Evolutionary conservation across 23 tunicate species (phyloP), one percentile per base, ranked within the genome.

Genomic region (Phallusia fumigata): DNA sequence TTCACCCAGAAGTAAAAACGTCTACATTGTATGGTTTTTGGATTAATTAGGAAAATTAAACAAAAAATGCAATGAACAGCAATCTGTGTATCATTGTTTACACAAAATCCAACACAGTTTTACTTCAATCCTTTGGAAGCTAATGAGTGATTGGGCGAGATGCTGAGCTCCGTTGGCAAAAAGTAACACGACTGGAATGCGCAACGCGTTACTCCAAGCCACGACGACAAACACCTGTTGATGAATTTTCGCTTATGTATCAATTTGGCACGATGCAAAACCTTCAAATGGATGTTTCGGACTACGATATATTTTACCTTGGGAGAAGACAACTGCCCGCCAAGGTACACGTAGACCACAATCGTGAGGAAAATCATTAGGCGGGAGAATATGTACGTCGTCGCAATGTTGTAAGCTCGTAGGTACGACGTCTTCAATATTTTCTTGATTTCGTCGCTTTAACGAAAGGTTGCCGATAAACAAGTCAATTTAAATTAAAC

Each of bases 121-220:
- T 34, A 89, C 86, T 84, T 92, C 85, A 26, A 88, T 92, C 35
- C 97, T 84, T 0, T 81, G 32, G 34, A 88, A 50, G 26, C 84
- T 83, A 33, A 88, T 84, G 33, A 28, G 72, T 15, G 89, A 31
- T 75, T 92, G 89, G 24, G 87, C 81, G n/a, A 87, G 40, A 32
- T 85, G 79, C 76, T 87, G 92, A 24, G 84, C 34, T 58, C 84
- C 89, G 15, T 58, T 3, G 11, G 92, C 89, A 84, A 88, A 88
- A 64, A 80, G 84, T 8, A 92, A 49, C 8, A 83, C 89, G 31
- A 92, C 52, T 26, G 85, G 34, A 0, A 76, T 15, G 11, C 97
- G 86, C 35, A 92, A 72, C 0, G 80, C 80, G 52, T 76, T 81
- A 64, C 53, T 87, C 52, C 88, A 50, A 15, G 95, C 97, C 13